Conservation (phyloP, 2,888 invertebrate genomes). For the Peribatodes rhomboidaria region DNA sequence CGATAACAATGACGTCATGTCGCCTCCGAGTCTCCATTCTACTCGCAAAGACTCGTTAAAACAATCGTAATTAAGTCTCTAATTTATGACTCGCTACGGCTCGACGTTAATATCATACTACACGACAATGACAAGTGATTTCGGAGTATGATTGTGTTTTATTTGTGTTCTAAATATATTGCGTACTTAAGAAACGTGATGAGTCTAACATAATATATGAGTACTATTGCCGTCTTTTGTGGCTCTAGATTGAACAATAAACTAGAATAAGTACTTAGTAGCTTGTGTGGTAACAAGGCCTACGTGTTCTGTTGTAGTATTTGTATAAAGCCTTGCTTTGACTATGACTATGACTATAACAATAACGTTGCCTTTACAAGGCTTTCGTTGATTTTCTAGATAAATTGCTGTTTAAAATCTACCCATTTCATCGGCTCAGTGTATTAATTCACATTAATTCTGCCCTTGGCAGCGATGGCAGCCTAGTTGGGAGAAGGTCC, state of each 20-base stretch:
- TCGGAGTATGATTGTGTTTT: conserved; percentile 55
- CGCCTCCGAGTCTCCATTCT: conserved; percentile 58
- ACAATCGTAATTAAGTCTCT: conserved; percentile 74
- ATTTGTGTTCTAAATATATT: conserved; percentile 43
- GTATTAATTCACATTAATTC: not conserved
- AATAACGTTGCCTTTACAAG: not conserved
- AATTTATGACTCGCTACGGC: conserved; percentile 68
- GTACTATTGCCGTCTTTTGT: conserved; percentile 18
- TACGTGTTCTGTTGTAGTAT: not conserved
- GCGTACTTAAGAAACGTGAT: conserved; percentile 28
- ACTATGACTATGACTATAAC: not conserved
- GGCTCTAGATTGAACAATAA: conserved; percentile 10
- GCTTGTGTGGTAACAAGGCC: not conserved
- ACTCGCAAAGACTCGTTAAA: conserved; percentile 67
- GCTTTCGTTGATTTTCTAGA: not conserved
- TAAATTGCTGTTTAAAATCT: no score
- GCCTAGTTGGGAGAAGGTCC: no score
- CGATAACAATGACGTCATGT: conserved; percentile 66
- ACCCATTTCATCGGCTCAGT: not conserved
- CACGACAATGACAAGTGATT: conserved; percentile 64
- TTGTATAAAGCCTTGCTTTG: conserved; percentile 3
- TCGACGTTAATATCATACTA: conserved; percentile 64
- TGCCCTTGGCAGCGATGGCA: no score
- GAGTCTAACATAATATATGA: conserved; percentile 13
- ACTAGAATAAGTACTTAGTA: conserved; percentile 1